Evolutionary conservation across 2,888 invertebrate species (phyloP).

Genomic region (Clanis bilineata): DNA sequence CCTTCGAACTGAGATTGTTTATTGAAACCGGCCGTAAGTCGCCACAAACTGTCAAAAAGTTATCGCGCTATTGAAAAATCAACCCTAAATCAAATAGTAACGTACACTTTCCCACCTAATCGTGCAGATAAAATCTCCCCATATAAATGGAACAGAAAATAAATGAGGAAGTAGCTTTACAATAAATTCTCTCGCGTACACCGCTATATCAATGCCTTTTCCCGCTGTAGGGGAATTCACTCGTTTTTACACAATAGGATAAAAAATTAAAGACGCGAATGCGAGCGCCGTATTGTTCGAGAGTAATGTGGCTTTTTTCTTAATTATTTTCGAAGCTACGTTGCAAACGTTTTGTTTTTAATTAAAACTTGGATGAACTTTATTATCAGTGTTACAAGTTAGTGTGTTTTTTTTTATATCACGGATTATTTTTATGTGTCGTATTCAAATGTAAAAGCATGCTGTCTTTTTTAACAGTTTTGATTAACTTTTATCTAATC

Average conservation of each 20-base stretch:
- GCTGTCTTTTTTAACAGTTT: too few relatives aligned
- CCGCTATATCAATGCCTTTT: not conserved
- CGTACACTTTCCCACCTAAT: too few relatives aligned
- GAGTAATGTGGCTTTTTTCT: not conserved
- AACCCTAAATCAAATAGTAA: too few relatives aligned
- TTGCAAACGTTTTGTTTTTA: not conserved
- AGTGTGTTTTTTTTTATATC: not conserved
- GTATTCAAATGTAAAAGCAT: too few relatives aligned
- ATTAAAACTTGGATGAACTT: slow-evolving; percentile 3
- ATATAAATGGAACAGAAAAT: too few relatives aligned
- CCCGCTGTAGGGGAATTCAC: not conserved
- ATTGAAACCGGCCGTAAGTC: too few relatives aligned
- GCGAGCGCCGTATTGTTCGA: not conserved
- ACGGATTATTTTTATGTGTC: too few relatives aligned
- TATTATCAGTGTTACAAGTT: not conserved
- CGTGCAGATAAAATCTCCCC: too few relatives aligned
- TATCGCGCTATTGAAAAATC: too few relatives aligned
- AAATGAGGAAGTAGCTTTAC: not conserved
- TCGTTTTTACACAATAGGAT: not conserved
- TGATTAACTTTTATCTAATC: too few relatives aligned
- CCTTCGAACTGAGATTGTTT: too few relatives aligned
- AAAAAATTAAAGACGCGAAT: slow-evolving; percentile 1
- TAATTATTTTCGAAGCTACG: not conserved
- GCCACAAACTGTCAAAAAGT: too few relatives aligned
- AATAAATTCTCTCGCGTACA: not conserved